phyloP scores from a whole-genome alignment of 2,113 vertebrate species.

The Falcunculus frontatus region DNA sequence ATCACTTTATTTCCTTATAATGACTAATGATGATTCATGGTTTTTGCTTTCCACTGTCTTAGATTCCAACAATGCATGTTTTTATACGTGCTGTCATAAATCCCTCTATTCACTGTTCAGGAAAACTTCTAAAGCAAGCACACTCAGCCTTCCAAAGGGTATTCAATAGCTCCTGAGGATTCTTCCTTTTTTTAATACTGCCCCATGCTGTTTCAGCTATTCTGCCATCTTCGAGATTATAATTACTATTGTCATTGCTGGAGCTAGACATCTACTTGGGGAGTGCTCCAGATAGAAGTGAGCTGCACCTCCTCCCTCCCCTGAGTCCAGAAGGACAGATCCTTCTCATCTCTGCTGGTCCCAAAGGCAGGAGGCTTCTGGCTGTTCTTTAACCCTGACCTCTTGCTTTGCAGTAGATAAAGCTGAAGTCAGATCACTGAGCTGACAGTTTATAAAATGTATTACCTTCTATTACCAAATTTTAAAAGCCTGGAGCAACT shows the following conservation, averaged over 20 bases:
- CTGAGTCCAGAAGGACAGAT: neutral
- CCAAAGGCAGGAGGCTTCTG: neutral
- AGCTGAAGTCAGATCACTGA: neutral
- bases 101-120: neutral
- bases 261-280: neutral
- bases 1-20: slow-evolving; percentile 51
- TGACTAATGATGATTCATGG: slow-evolving; percentile 46
- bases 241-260: slow-evolving; percentile 19
- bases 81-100: slow-evolving; percentile 2
- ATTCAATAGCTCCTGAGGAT: neutral
- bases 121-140: neutral
- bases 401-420: neutral
- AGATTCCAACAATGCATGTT: neutral
- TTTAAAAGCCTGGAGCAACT: neutral
- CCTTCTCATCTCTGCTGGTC: neutral
- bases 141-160: neutral
- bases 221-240: neutral
- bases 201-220: neutral
- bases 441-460: neutral
- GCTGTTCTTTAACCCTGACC: slow-evolving; percentile 14
- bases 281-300: neutral
- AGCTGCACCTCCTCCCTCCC: neutral
- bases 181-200: neutral
- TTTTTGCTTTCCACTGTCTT: neutral
- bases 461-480: neutral